These are phyloP conservation scores for Platycnemis pennipes DNA, from an alignment of 2,888 invertebrate species.

Conservation along the genomic window DNA sequence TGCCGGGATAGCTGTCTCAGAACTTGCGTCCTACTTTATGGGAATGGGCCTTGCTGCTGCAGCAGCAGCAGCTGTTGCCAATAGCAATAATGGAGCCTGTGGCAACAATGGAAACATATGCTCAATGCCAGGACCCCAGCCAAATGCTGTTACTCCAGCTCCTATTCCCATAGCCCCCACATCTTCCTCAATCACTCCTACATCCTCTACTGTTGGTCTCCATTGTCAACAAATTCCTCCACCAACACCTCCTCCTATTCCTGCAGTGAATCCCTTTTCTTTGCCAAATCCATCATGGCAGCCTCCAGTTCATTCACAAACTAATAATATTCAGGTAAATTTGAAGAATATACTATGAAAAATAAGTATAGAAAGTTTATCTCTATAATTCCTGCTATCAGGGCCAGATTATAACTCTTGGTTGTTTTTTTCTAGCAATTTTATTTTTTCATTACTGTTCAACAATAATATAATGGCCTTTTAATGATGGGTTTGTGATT, in stretches of 20 bases:
- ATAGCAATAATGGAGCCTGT: slow-evolving; percentile 58
- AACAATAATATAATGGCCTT: too few species aligned
- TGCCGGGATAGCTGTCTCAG: slow-evolving; percentile 56
- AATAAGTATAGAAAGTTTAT: not conserved
- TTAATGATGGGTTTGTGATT: too few species aligned
- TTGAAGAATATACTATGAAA: not conserved
- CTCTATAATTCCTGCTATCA: not conserved
- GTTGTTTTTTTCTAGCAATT: not conserved
- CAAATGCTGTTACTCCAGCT: slow-evolving; percentile 42
- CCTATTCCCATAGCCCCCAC: slow-evolving; percentile 43
- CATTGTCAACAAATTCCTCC: slow-evolving; percentile 60
- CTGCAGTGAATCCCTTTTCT: slow-evolving; percentile 40
- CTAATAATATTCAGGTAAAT: slow-evolving; percentile 55
- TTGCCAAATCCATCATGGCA: slow-evolving; percentile 57
- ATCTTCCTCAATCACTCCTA: slow-evolving; percentile 51
- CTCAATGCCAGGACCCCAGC: slow-evolving; percentile 54
- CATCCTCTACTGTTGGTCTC: slow-evolving; percentile 47
- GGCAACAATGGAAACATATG: slow-evolving; percentile 44
- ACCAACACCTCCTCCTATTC: slow-evolving; percentile 53
- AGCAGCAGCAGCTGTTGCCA: slow-evolving; percentile 41
- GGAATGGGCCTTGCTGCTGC: slow-evolving; percentile 62
- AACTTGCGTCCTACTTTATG: slow-evolving; percentile 60
- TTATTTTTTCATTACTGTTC: too few species aligned
- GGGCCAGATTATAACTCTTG: not conserved
- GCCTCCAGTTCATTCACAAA: slow-evolving; percentile 62